Evolutionary conservation across 2,888 invertebrate species (phyloP), one percentile per base, ranked within the genome.

Genomic region (Melangyna quadrimaculata): DNA sequence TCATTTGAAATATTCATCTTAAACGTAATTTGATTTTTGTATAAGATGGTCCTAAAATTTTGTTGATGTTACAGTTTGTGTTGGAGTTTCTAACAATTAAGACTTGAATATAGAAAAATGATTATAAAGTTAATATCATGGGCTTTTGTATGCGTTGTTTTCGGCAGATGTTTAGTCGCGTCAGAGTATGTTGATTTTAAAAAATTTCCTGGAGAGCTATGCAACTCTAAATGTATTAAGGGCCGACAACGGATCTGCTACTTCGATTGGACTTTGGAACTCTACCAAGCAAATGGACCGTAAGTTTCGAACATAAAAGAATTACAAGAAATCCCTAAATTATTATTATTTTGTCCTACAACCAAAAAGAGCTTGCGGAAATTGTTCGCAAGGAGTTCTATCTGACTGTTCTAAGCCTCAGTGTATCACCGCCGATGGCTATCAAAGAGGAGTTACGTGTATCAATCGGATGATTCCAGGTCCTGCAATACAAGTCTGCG

Each of bases 401-500:
- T 87, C 90, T 2, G 93, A 93, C 88, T 94, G 94, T 87, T 87
- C 87, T 53, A 88, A 90, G 19, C 91, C 91, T 1, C 93, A 93
- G 88, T 94, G 94, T 87, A 90, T 93, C 22, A 87, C 93, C 0
- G 93, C 91, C 0, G 93, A 94, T 88, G 94, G 94, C 1, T 88
- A 91, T n/a, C 90, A 92, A 83, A 90, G 93, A 43, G 92, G 92
- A 0, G 89, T 93, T 2, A 90, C 93, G 86, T 90, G 92, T 9
- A 91, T 93, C 32, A 94, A 94, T 89, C 90, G 93, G 29, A 89
- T 90, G 88, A 88, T 93, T 53, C 93, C 93, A 0, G 93, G 93
- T 24, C 93, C 93, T 0, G 74, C 91, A 12, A 92, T 94, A 43
- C 91, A 93, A 96, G 96, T 97, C 5, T 97, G 97, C 90, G 93